These are phyloP conservation scores for Tapirus indicus DNA, from an alignment of 2,797 vertebrate species.

Conservation along the genomic window DNA sequence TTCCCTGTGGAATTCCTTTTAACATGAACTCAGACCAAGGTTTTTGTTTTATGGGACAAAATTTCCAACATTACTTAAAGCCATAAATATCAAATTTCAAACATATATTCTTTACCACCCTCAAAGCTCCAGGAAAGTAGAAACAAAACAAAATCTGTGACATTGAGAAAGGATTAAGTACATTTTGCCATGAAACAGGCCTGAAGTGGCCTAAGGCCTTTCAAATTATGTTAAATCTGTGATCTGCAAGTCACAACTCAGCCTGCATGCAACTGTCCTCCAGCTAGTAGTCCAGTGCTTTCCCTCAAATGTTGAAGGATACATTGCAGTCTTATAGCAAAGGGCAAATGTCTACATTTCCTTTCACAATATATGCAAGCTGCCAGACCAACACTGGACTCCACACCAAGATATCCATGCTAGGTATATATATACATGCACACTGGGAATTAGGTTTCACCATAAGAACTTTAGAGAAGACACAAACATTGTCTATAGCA, in stretches of 20 bases:
- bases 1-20: conserved; percentile 17
- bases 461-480: neutral
- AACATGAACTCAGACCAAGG: conserved; percentile 8
- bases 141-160: conserved; percentile 62
- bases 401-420: neutral
- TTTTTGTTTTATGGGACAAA: conserved; percentile 55
- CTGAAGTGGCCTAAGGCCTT: neutral
- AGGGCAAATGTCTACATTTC: neutral
- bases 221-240: conserved; percentile 49
- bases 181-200: conserved; percentile 33
- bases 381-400: neutral
- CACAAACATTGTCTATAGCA: neutral
- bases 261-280: neutral
- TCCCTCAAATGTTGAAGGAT: conserved; percentile 12
- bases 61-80: conserved; percentile 53
- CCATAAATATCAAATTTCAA: conserved; percentile 48
- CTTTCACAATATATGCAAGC: neutral
- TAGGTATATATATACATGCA: too few relatives aligned
- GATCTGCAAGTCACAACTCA: conserved; percentile 32
- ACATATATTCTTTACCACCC: conserved; percentile 46
- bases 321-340: neutral
- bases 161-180: conserved; percentile 49
- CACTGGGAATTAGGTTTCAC: neutral
- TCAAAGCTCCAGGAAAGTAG: conserved; percentile 31
- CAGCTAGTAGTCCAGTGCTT: neutral